Conservation (phyloP, 2,888 invertebrate species). For the Portevinia maculata region DNA sequence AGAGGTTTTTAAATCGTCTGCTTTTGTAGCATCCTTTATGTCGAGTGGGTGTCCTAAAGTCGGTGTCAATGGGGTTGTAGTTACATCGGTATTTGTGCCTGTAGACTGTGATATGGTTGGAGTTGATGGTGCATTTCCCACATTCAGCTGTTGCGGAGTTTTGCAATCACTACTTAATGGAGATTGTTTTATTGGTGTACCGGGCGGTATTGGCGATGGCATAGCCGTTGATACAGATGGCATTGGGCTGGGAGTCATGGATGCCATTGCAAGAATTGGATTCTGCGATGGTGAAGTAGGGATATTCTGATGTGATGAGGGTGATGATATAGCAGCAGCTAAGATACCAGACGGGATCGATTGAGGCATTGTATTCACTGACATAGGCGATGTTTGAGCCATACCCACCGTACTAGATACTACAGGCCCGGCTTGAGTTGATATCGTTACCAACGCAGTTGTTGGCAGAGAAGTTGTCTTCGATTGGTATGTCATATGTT, state of each 20-base stretch:
- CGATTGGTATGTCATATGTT: conserved; percentile 77
- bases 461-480: conserved; percentile 78
- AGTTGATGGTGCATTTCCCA: conserved; percentile 64
- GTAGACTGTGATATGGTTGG: conserved; percentile 45
- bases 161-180: conserved; percentile 36
- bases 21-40: conserved; percentile 30
- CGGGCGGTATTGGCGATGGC: conserved; percentile 76
- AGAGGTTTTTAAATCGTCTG: conserved; percentile 31
- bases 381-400: conserved; percentile 75
- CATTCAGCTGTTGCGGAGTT: conserved; percentile 41
- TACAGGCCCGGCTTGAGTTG: conserved; percentile 79
- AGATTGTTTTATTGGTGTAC: conserved; percentile 77
- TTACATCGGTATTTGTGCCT: conserved; percentile 29
- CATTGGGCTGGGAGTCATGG: conserved; percentile 77
- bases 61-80: conserved; percentile 66
- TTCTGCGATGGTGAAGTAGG: conserved; percentile 80
- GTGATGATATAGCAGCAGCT: conserved; percentile 65
- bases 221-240: conserved; percentile 63
- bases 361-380: conserved; percentile 45
- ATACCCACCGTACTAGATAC: conserved; percentile 80
- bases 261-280: conserved; percentile 83
- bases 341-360: conserved; percentile 53
- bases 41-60: conserved; percentile 23
- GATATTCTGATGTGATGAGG: conserved; percentile 23
- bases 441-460: conserved; percentile 80